These are phyloP conservation scores for Parelbella ahira DNA, from an alignment of 2,888 invertebrate genomes.

Conservation along the genomic window DNA sequence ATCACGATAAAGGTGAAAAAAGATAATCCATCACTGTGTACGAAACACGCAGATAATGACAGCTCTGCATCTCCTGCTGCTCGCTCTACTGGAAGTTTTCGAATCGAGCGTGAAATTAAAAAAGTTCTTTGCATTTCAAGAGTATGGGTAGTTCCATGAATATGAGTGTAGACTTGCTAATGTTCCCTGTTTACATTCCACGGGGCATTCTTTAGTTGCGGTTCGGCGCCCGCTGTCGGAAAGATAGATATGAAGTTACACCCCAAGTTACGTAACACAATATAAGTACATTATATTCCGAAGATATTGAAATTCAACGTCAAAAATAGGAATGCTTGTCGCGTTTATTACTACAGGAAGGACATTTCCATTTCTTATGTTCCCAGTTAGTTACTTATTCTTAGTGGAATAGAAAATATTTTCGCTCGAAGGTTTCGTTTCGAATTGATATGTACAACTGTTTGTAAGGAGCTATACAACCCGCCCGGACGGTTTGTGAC, in stretches of 20 bases:
- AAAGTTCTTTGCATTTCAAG: constrained; percentile 58
- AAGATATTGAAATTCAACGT: too few species aligned
- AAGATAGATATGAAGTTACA: constrained; percentile 1
- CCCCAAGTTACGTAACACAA: too few species aligned
- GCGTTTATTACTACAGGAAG: too few species aligned
- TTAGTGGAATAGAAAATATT: too few species aligned
- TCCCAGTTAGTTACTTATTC: too few species aligned
- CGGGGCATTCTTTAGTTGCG: background rate
- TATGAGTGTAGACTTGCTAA: constrained; percentile 23
- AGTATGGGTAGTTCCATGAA: constrained; percentile 25
- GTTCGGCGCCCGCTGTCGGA: background rate
- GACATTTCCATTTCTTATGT: too few species aligned
- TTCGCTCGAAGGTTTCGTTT: background rate
- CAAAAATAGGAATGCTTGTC: too few species aligned
- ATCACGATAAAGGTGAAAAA: constrained; percentile 12
- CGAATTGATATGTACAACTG: background rate
- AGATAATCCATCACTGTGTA: constrained; percentile 40
- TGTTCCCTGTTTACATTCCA: constrained; percentile 15
- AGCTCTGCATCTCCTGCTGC: constrained; percentile 34
- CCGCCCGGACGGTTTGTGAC: background rate
- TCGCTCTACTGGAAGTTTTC: constrained; percentile 49
- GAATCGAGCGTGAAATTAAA: constrained; percentile 76
- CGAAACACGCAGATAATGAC: constrained; percentile 32
- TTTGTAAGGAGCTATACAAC: constrained; percentile 4
- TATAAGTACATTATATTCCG: too few species aligned